phyloP scores from a whole-genome alignment of 2,113 vertebrate species.

The Stegostoma tigrinum region DNA sequence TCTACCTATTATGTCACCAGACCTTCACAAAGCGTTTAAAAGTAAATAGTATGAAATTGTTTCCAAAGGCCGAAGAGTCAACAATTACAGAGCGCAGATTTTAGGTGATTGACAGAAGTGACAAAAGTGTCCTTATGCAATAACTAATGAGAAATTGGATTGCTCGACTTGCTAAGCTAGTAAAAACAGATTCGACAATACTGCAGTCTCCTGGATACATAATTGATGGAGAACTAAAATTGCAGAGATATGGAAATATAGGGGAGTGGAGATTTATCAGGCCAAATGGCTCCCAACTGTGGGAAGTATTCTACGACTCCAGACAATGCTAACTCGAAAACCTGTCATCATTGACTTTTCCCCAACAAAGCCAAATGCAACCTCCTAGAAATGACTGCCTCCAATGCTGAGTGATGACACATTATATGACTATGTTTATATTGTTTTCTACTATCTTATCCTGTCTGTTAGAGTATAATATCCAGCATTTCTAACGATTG shows the following conservation, averaged over 20 bases:
- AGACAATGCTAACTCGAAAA: not conserved
- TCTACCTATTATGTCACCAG: no score
- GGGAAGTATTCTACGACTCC: not conserved
- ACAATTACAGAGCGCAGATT: not conserved
- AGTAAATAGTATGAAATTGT: not conserved
- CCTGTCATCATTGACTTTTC: not conserved
- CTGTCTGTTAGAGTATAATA: not conserved
- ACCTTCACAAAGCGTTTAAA: no score
- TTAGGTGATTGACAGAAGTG: not conserved
- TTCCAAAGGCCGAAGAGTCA: not conserved
- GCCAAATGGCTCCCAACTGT: not conserved
- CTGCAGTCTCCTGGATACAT: not conserved
- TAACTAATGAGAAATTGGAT: not conserved
- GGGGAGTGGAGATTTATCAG: not conserved
- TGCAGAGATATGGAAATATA: not conserved
- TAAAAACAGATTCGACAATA: not conserved
- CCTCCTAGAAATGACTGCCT: not conserved
- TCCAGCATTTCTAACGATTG: not conserved
- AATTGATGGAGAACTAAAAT: not conserved
- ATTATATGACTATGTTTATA: not conserved
- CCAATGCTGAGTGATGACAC: not conserved
- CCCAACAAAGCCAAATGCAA: not conserved
- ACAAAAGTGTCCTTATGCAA: no score
- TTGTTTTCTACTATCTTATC: not conserved
- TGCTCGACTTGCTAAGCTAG: not conserved